Percentiles rank a stretch among this genome's conserved stretches.
Evolutionary conservation across 2,888 invertebrate genomes (phyloP).

Genomic region (Notocelia uddmanniana): DNA sequence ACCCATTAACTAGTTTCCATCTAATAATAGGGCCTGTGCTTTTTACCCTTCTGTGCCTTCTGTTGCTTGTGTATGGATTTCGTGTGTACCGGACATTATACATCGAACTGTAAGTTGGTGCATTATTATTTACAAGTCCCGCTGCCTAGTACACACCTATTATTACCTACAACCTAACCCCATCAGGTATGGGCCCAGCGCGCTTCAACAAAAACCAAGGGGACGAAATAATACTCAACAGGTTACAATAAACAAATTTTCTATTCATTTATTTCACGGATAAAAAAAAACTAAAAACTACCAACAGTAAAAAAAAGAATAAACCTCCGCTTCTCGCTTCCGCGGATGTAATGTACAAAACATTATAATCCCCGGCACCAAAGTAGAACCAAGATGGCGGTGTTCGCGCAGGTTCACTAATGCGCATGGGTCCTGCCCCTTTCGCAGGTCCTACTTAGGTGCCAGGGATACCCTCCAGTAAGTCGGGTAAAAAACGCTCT

Average conservation of each 20-base stretch:
- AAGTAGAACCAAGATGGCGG: background rate
- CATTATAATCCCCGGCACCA: constrained; percentile 1
- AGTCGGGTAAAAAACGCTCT: constrained; percentile 28
- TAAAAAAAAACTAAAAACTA: constrained; percentile 82
- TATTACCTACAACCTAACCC: too few species aligned
- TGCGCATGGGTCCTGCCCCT: background rate
- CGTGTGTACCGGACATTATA: too few species aligned
- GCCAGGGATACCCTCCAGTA: background rate
- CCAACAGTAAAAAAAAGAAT: constrained; percentile 67
- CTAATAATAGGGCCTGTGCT: too few species aligned
- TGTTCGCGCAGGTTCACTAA: background rate
- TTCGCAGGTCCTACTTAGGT: background rate
- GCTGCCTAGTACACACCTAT: too few species aligned
- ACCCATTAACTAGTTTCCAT: too few species aligned
- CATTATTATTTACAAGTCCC: too few species aligned
- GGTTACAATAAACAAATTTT: constrained; percentile 49
- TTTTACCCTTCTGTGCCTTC: too few species aligned
- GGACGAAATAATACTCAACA: constrained; percentile 43
- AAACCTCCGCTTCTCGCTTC: constrained; percentile 49
- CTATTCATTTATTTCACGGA: constrained; percentile 68
- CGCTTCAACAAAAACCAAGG: background rate
- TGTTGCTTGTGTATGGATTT: too few species aligned
- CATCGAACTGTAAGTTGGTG: too few species aligned
- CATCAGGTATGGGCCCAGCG: too few species aligned
- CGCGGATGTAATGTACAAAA: constrained; percentile 33